phyloP scores from a whole-genome alignment of 2,113 vertebrate genomes.

The Chitala chitala region DNA sequence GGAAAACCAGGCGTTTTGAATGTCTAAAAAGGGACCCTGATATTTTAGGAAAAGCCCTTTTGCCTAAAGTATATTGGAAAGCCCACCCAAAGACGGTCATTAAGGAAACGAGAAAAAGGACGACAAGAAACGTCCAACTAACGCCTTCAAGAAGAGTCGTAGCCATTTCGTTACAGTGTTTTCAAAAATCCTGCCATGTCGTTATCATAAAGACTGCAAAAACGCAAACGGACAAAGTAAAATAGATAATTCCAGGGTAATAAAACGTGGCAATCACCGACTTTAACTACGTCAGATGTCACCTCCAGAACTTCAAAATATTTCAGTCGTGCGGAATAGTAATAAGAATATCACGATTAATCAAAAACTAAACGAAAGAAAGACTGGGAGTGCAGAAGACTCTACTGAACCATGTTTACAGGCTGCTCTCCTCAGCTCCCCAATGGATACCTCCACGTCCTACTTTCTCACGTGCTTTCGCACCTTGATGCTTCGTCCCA shows the following conservation, averaged over 20 bases:
- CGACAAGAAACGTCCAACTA: neutral
- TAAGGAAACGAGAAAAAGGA: neutral
- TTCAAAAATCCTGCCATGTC: neutral
- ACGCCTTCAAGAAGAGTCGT: neutral
- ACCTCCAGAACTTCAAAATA: neutral
- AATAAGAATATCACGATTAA: no score
- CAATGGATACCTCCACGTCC: neutral
- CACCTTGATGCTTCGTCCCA: neutral
- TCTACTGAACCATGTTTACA: no score
- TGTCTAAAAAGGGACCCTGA: neutral
- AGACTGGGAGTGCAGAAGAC: no score
- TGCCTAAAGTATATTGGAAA: neutral
- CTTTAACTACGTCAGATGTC: neutral
- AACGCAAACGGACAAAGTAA: neutral
- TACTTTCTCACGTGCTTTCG: neutral
- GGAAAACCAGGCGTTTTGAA: neutral
- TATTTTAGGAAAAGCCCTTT: neutral
- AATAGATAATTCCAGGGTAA: neutral
- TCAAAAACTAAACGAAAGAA: no score
- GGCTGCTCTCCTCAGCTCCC: neutral
- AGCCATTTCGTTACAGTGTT: neutral
- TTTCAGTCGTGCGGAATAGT: neutral
- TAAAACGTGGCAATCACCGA: neutral
- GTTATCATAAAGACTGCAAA: no score
- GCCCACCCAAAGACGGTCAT: slow-evolving; percentile 10